Conservation (phyloP, 2,888 invertebrate species). For the Laothoe populi region DNA sequence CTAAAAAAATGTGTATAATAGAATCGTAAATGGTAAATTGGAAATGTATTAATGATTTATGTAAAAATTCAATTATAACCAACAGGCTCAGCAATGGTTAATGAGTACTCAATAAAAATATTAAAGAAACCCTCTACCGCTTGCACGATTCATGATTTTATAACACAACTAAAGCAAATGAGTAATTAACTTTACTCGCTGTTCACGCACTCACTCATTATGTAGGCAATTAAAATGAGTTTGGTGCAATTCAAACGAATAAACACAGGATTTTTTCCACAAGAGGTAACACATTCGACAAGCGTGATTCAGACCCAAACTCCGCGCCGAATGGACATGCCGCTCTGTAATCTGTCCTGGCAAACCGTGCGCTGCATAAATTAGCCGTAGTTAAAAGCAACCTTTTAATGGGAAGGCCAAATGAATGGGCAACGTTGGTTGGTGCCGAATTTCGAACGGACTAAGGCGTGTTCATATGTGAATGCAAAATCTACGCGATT, state of each 20-base stretch:
- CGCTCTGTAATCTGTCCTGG: slow-evolving; percentile 79
- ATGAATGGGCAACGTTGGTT: slow-evolving; percentile 71
- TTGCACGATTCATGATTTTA: slow-evolving; percentile 16
- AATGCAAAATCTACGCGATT: slow-evolving; percentile 9
- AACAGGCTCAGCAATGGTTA: slow-evolving; percentile 12
- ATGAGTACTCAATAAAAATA: slow-evolving; percentile 16
- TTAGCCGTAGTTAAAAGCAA: slow-evolving; percentile 81
- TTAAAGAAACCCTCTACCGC: slow-evolving; percentile 15
- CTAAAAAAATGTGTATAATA: too few species aligned
- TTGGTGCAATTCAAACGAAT: slow-evolving; percentile 52
- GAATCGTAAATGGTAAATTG: too few species aligned
- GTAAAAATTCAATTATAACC: neutral
- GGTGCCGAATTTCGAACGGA: slow-evolving; percentile 44
- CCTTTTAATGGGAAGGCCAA: slow-evolving; percentile 78
- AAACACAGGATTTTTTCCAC: slow-evolving; percentile 62
- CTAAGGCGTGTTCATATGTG: slow-evolving; percentile 22
- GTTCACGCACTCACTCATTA: slow-evolving; percentile 19
- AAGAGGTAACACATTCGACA: slow-evolving; percentile 63
- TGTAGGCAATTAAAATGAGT: slow-evolving; percentile 23
- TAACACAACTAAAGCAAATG: slow-evolving; percentile 12
- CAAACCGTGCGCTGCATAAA: slow-evolving; percentile 79
- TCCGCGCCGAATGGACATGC: slow-evolving; percentile 60
- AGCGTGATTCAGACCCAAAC: slow-evolving; percentile 63
- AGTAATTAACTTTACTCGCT: slow-evolving; percentile 21
- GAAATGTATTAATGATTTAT: neutral